phyloP scores from a whole-genome alignment of 2,797 vertebrate genomes.

The Squalus acanthias region DNA sequence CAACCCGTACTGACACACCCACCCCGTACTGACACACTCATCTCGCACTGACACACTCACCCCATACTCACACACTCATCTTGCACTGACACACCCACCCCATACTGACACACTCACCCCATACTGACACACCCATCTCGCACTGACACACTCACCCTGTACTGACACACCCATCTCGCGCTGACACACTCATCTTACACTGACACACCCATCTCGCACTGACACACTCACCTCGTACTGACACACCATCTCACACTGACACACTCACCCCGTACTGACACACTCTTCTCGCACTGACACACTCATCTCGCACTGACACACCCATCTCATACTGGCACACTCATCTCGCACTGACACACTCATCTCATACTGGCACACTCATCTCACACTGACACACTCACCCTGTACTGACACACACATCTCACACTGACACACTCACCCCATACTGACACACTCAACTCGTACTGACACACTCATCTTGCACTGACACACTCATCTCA shows the following conservation, averaged over 20 bases:
- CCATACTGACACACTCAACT: too few relatives aligned
- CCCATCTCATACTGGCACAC: not conserved
- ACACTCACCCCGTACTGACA: not conserved
- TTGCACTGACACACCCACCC: too few relatives aligned
- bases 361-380: constrained; percentile 31
- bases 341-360: constrained; percentile 21
- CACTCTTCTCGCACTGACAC: not conserved
- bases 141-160: not conserved
- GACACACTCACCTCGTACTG: not conserved
- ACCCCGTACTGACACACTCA: too few relatives aligned
- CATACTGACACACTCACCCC: too few relatives aligned
- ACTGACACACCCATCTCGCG: not conserved
- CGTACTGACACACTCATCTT: too few relatives aligned
- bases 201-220: not conserved
- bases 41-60: too few relatives aligned
- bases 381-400: constrained; percentile 15
- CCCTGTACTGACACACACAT: too few relatives aligned
- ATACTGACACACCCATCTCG: not conserved
- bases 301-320: not conserved
- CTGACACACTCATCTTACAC: not conserved
- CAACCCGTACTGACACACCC: not conserved
- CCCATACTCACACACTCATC: too few relatives aligned
- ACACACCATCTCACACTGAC: not conserved
- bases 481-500: not conserved
- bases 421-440: too few relatives aligned